phyloP scores from a whole-genome alignment of 2,797 vertebrate species.

The Acanthopagrus latus region DNA sequence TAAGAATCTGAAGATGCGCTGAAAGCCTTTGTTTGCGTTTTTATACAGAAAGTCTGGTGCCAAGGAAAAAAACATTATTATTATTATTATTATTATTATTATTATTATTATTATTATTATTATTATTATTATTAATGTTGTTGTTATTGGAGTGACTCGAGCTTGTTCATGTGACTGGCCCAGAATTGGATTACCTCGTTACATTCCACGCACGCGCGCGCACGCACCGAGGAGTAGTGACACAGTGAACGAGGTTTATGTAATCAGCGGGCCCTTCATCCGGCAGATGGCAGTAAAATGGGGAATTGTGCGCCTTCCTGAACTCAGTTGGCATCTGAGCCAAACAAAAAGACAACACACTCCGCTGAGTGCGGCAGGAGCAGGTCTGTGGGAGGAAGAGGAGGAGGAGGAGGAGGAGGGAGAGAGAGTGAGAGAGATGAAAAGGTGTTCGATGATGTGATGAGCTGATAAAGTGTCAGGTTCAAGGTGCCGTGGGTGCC shows the following conservation, averaged over 20 bases:
- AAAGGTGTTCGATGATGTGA: slow-evolving; percentile 65
- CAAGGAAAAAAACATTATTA: background rate
- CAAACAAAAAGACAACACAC: slow-evolving; percentile 66
- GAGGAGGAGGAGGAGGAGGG: slow-evolving; percentile 2
- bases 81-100: background rate
- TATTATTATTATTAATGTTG: slow-evolving; percentile 1
- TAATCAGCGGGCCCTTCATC: slow-evolving; percentile 81
- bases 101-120: slow-evolving; percentile 11
- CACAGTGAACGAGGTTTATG: slow-evolving; percentile 82
- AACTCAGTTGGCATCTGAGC: slow-evolving; percentile 72
- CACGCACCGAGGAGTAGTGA: slow-evolving; percentile 64
- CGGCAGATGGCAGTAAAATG: slow-evolving; percentile 87
- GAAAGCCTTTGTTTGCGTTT: slow-evolving; percentile 44
- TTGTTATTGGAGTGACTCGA: slow-evolving; percentile 62
- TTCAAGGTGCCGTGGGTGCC: slow-evolving; percentile 45
- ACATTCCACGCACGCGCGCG: slow-evolving; percentile 60
- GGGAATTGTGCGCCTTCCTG: slow-evolving; percentile 71
- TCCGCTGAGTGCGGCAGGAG: slow-evolving; percentile 17
- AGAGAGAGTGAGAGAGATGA: slow-evolving; percentile 22
- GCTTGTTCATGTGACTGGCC: slow-evolving; percentile 82
- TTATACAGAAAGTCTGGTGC: background rate
- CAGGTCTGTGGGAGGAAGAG: slow-evolving; percentile 27
- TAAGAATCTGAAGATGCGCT: slow-evolving; percentile 75
- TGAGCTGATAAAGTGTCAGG: slow-evolving; percentile 56
- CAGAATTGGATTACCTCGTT: slow-evolving; percentile 82